Base-by-base conservation (phyloP, 2,888 invertebrate genomes). In the Arge pagana region DNA sequence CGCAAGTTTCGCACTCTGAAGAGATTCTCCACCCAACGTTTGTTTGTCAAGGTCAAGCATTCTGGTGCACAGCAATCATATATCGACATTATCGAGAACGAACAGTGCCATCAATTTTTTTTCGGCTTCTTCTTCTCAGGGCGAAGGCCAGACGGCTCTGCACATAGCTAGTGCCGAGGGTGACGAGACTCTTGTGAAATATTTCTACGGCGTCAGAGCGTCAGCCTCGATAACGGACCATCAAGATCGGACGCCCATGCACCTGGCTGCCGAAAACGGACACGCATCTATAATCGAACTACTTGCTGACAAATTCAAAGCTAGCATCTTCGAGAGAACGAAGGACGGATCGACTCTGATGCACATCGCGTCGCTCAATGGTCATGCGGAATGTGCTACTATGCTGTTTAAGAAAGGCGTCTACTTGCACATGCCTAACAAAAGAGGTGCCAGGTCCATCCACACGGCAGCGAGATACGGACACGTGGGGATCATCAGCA, bases 381-480 rank as follows among this genome's bases (percentile, higher is more conserved):
- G 99, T 0, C 97, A 98, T 76, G 95, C 98, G 0, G 97, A 97
- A 70, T 98, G 98, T 66, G 98, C 98, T 37, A 90, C 96, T 82
- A 96, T 96, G 86, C 88, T 99, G 56, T 93, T 99, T 78, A 96
- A 96, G 79, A 96, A 97, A 75, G 99, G 99, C 8, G 98, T 99
- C 28, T 98, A 98, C 62, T 83, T 99, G 16, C 96, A 97, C 74
- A 99, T 99, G 98, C 98, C 99, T 56, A 99, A 99, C 77, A 99
- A 98, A 84, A 88, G 85, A 59, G 99, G 99, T 19, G 98, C 98
- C 0, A 84, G 98, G 53, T 96, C 97, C 73, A 92, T 99, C 59
- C 99, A 99, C 78, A 96, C 96, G 0, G 99, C 99, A 0, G 97
- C 98, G 8, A 85, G 91, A 69, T 94, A 95, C 68, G 99, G 99